Base-by-base conservation (phyloP, 2,888 invertebrate genomes). In the Gortyna flavago region DNA sequence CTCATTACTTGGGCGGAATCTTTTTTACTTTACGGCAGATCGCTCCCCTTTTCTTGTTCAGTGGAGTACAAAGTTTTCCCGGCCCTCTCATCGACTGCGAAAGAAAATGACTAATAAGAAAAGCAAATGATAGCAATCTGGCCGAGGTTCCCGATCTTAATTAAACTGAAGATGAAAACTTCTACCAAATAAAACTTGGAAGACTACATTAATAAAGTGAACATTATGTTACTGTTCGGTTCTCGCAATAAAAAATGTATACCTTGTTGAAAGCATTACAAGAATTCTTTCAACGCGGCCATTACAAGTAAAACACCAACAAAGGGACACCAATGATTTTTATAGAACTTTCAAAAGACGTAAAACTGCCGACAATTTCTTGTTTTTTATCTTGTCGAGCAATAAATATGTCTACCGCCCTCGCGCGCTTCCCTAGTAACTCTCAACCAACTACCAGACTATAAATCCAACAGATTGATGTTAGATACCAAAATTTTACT, bases 381-480 rank as follows among this genome's bases (percentile, higher is more conserved):
- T 93, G 94, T 95, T 95, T 95, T 95, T 94, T 94, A 94, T 94
- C 93, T 92, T 89, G 88, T 88, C 85, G 83, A 88, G 93, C 92
- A 92, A 95, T 96, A 95, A 95, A 96, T 95, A 95, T 92, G 93
- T 94, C 93, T 83, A 81, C 91, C 94, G 94, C 95, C 95, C 93
- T 94, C 94, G 93, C 93, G 88, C 90, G 87, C 85, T 88, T 77
- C 89, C 88, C 89, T 88, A 90, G 91, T 92, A 93, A 93, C 92
- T 93, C 92, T 91, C 92, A 67, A 84, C 90, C 88, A 91, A 94
- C 92, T 92, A 91, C 91, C 89, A 93, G 89, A 90, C 92, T 93
- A 96, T 96, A 96, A 96, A 96, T 96, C 91, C 90, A 89, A 88
- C 92, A 95, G 96, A 96, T 96, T 95, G 95, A 96, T 95, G 95